These are phyloP conservation scores for Coenonympha glycerion DNA, from an alignment of 2,888 invertebrate genomes.

Conservation along the genomic window DNA sequence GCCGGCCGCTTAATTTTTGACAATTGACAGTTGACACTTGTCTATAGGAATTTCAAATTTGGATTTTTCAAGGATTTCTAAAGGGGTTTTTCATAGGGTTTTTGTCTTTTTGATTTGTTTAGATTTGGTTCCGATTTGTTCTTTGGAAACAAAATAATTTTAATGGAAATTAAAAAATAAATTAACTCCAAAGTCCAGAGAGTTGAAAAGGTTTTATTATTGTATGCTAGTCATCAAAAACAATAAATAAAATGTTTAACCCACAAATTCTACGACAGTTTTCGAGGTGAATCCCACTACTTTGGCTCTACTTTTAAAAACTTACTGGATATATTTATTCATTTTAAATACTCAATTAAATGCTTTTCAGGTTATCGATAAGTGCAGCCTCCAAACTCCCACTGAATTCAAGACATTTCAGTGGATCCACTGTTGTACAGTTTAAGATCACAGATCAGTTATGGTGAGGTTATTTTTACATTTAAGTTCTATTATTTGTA, in stretches of 20 bases:
- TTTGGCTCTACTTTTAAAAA: not conserved
- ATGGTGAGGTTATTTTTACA: conserved; percentile 44
- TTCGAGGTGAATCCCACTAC: conserved; percentile 41
- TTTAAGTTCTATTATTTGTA: too few species aligned
- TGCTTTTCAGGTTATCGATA: conserved; percentile 51
- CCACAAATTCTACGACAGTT: conserved; percentile 54
- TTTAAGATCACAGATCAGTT: conserved; percentile 60
- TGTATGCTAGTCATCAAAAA: not conserved
- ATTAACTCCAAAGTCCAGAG: too few species aligned
- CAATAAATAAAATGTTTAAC: conserved; percentile 41
- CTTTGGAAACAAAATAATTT: too few species aligned
- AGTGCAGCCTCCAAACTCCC: conserved; percentile 38
- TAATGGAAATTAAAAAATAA: too few species aligned
- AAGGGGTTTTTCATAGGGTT: too few species aligned
- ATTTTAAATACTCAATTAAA: conserved; percentile 11
- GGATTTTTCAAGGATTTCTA: too few species aligned
- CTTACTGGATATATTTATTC: not conserved
- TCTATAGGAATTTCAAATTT: too few species aligned
- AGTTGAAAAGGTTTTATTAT: not conserved
- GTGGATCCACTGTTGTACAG: conserved; percentile 46
- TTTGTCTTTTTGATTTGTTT: too few species aligned
- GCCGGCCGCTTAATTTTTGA: too few species aligned
- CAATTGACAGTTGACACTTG: too few species aligned
- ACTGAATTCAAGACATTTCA: conserved; percentile 44
- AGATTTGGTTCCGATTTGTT: too few species aligned